Evolutionary conservation across 2,888 invertebrate genomes (phyloP).

Genomic region (Drosophila gaucha): DNA sequence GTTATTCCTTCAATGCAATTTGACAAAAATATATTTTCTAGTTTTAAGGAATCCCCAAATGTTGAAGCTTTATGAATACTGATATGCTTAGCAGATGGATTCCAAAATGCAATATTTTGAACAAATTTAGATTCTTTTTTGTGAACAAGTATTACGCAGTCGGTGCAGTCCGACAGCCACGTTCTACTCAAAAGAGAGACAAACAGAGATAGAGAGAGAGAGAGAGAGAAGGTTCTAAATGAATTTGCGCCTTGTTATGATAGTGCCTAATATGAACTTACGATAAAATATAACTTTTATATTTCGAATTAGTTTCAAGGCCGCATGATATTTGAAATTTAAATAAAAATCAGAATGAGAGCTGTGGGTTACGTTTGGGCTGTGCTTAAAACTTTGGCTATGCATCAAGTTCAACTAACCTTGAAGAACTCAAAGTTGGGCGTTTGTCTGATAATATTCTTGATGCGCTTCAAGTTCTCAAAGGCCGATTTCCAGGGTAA

Average conservation of each 20-base stretch:
- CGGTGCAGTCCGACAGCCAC: background rate
- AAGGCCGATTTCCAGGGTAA: constrained; percentile 86
- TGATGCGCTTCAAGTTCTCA: constrained; percentile 87
- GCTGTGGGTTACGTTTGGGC: constrained; percentile 50
- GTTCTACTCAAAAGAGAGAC: background rate
- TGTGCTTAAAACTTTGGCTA: too few relatives aligned
- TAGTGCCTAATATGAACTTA: constrained; percentile 44
- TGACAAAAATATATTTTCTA: too few relatives aligned
- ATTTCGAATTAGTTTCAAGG: background rate
- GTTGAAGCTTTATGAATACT: too few relatives aligned
- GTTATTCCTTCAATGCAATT: too few relatives aligned
- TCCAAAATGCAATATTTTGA: too few relatives aligned
- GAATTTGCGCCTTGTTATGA: background rate
- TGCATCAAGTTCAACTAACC: constrained; percentile 84
- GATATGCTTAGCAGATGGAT: too few relatives aligned
- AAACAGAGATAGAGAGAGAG: background rate
- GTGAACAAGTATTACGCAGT: background rate
- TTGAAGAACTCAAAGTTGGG: constrained; percentile 88
- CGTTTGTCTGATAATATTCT: constrained; percentile 87
- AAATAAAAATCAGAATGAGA: constrained; percentile 53
- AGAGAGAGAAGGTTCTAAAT: background rate
- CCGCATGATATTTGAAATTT: constrained; percentile 18
- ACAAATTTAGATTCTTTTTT: too few relatives aligned
- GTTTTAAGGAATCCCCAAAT: too few relatives aligned
- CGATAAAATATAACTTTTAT: constrained; percentile 64